These are phyloP conservation scores for Epizoanthus scotinus DNA, from an alignment of 92 coral and sea anemone species.

Conservation along the genomic window DNA sequence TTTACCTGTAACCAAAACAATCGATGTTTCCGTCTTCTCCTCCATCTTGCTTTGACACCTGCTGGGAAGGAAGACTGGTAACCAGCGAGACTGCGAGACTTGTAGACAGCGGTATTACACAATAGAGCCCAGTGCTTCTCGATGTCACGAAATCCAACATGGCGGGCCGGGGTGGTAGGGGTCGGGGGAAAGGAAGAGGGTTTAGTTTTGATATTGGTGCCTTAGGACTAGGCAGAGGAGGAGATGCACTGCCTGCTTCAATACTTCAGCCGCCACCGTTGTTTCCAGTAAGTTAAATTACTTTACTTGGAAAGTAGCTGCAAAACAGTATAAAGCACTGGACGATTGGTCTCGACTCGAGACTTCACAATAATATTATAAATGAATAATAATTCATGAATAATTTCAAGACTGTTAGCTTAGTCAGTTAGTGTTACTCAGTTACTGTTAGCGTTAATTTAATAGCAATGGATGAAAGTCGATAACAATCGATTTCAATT, in stretches of 20 bases:
- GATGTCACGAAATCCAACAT: slow-evolving; percentile 53
- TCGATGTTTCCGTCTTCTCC: slow-evolving; percentile 24
- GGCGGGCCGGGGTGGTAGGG: slow-evolving; percentile 98
- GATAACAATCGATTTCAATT: too few species aligned
- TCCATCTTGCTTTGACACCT: slow-evolving; percentile 31
- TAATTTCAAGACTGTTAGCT: too few species aligned
- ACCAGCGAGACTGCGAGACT: background rate
- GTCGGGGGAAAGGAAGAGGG: slow-evolving; percentile 91
- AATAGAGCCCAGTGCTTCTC: slow-evolving; percentile 29
- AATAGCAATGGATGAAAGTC: too few species aligned
- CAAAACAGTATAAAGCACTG: too few species aligned
- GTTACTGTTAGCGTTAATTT: too few species aligned
- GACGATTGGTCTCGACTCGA: too few species aligned
- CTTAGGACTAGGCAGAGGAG: slow-evolving; percentile 88
- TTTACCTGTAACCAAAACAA: slow-evolving; percentile 84
- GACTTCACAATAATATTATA: too few species aligned
- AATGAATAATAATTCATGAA: too few species aligned
- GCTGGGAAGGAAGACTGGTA: slow-evolving; percentile 15
- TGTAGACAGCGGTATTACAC: slow-evolving; percentile 10
- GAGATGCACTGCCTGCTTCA: slow-evolving; percentile 88
- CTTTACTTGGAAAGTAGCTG: background rate
- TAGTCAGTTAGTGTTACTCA: too few species aligned
- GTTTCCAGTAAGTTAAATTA: slow-evolving; percentile 73
- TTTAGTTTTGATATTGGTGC: slow-evolving; percentile 84
- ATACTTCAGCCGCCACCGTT: slow-evolving; percentile 93